phyloP scores from a whole-genome alignment of 2,113 vertebrate species.

The Lucifuga dentata region DNA sequence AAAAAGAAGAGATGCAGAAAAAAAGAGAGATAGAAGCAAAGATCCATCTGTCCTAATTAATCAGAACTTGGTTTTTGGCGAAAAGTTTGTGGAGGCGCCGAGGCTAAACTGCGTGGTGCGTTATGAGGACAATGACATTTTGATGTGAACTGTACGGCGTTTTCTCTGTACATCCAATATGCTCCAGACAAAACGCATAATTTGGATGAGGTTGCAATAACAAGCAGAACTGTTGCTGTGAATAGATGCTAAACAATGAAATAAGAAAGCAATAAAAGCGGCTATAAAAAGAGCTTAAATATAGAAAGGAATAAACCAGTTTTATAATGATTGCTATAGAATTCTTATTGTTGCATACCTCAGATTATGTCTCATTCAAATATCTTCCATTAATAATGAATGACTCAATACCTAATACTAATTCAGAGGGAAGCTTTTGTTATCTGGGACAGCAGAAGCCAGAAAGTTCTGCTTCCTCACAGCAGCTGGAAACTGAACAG shows the following conservation, averaged over 20 bases:
- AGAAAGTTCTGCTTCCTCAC: conserved; percentile 41
- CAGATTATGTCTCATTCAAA: conserved; percentile 6
- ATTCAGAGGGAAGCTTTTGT: conserved; percentile 9
- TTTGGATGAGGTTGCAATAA: conserved; percentile 6
- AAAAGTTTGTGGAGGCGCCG: conserved; percentile 22
- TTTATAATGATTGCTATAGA: not conserved
- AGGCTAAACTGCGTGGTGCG: conserved; percentile 21
- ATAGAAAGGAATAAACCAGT: too few species aligned
- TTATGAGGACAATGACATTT: conserved; percentile 12
- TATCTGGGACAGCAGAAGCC: conserved; percentile 46
- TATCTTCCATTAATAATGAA: not conserved
- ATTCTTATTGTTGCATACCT: not conserved
- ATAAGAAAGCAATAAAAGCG: too few species aligned
- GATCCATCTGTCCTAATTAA: conserved; percentile 49
- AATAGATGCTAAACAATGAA: not conserved
- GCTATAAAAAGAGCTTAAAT: too few species aligned
- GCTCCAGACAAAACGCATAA: conserved; percentile 16
- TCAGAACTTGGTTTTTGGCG: conserved; percentile 34
- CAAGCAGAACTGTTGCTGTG: not conserved
- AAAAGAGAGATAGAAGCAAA: conserved; percentile 17
- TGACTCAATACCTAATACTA: conserved; percentile 9
- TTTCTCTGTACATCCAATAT: not conserved
- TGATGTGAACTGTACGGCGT: conserved; percentile 18
- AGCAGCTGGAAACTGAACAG: conserved; percentile 24
- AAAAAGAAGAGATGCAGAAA: not conserved